Evolutionary conservation across 2,888 invertebrate genomes (phyloP), one percentile per base, ranked within the genome.

Genomic region (Candidula unifasciata): DNA sequence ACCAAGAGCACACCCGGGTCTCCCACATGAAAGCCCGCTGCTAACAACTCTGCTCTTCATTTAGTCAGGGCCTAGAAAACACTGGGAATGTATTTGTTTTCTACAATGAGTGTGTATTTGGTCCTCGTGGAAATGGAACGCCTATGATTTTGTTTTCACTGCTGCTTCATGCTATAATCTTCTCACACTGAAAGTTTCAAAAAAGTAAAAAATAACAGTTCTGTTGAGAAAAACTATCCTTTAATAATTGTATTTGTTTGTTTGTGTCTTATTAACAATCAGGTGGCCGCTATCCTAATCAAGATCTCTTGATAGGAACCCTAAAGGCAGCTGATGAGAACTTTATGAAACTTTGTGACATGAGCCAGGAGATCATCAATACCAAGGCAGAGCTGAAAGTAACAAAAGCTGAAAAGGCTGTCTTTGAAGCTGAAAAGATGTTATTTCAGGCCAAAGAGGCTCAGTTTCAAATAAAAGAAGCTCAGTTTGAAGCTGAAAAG

Each of bases 281-380:
- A 78, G 81, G 78, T 85, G 87, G 87, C 52, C 79, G 69, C 18
- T 87, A 83, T 69, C 87, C 87, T 2, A 87, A 87, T 30, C 69
- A 81, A 52, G 80, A 82, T 1, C 78, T 87, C 44, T 74, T 87
- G 66, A 30, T 82, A 33, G 87, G 85, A 78, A 82, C 84, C 77
- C 82, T 87, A 44, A 84, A 80, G 80, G 87, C 87, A 57, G 78
- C 84, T n/a, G 87, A 87, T 80, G 84, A 84, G 69, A 85, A 84
- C 71, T 80, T 80, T 54, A 13, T 66, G 64, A 81, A 64, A 71
- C 69, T 87, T 33, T 84, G 83, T 82, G 64, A 83, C 57, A 84
- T 86, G 68, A 85, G 82, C 52, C 85, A 87, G n/a, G 80, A 85
- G 44, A 78, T 86, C 27, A 52, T 79, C 30, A 18, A 6, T 30